phyloP scores from a whole-genome alignment of 2,888 invertebrate species.

The Netelia melanura region DNA sequence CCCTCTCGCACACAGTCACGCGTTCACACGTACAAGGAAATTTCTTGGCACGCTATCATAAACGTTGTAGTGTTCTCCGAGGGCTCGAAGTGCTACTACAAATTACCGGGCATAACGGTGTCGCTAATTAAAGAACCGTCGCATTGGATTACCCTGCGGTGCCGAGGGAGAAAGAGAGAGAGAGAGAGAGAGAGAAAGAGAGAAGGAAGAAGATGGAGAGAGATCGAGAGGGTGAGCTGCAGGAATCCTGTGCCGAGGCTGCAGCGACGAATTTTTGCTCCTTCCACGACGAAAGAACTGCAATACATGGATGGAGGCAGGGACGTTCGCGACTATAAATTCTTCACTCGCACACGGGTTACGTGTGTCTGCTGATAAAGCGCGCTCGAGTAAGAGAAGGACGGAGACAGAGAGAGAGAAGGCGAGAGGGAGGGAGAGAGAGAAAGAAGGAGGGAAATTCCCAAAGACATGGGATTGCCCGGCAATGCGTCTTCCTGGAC shows the following conservation, averaged over 20 bases:
- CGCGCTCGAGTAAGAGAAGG: conserved; percentile 5
- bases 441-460: conserved; percentile 27
- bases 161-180: conserved; percentile 10
- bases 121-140: conserved; percentile 68
- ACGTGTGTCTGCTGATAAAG: conserved; percentile 12
- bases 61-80: conserved; percentile 15
- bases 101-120: conserved; percentile 68
- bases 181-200: background rate
- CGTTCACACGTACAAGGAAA: background rate
- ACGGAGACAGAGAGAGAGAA: conserved; percentile 24
- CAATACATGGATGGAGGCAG: conserved; percentile 11
- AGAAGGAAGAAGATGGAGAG: conserved; percentile 4
- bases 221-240: background rate
- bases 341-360: conserved; percentile 43
- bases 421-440: conserved; percentile 41
- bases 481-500: conserved; percentile 67
- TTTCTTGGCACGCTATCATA: conserved; percentile 63
- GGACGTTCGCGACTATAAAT: conserved; percentile 57
- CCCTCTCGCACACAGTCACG: background rate
- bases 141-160: conserved; percentile 30
- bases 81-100: conserved; percentile 64
- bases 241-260: conserved; percentile 32
- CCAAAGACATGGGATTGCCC: conserved; percentile 46
- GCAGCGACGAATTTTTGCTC: conserved; percentile 25
- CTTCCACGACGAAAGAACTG: conserved; percentile 33